phyloP scores from a whole-genome alignment of 2,113 vertebrate species.

The Solea solea region DNA sequence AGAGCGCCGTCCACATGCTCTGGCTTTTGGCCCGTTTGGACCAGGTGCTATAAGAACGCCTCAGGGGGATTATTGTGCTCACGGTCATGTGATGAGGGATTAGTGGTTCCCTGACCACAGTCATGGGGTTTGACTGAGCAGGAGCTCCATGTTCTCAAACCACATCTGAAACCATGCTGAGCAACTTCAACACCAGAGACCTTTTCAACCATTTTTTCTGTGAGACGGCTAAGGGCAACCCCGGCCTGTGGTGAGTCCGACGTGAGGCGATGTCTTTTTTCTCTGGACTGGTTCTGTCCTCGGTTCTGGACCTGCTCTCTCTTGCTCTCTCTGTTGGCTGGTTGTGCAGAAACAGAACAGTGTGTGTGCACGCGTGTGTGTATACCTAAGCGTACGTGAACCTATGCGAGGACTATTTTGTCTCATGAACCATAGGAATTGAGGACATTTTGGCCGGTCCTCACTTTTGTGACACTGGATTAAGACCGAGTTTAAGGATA shows the following conservation, averaged over 20 bases:
- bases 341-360: background rate
- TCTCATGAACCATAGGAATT: too few relatives aligned
- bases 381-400: background rate
- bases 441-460: too few relatives aligned
- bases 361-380: background rate
- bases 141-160: conserved; percentile 63
- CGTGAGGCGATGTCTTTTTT: conserved; percentile 5
- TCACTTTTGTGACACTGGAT: too few relatives aligned
- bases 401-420: too few relatives aligned
- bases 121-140: conserved; percentile 70
- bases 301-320: background rate
- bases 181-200: conserved; percentile 83
- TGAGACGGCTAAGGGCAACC: conserved; percentile 83
- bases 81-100: conserved; percentile 83
- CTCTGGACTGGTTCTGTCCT: background rate
- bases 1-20: conserved; percentile 28
- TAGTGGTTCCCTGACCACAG: conserved; percentile 75
- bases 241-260: conserved; percentile 80
- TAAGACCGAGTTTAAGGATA: too few relatives aligned
- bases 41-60: conserved; percentile 70
- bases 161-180: conserved; percentile 77
- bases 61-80: conserved; percentile 77
- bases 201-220: conserved; percentile 85
- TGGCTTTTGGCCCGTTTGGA: conserved; percentile 65
- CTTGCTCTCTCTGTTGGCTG: background rate